A percentile compares a stretch with the other conserved stretches of the same genome.
Evolutionary conservation across 53 echinoderm and acorn worm genomes (phyloP).

Genomic region (Hippasteria phrygiana): DNA sequence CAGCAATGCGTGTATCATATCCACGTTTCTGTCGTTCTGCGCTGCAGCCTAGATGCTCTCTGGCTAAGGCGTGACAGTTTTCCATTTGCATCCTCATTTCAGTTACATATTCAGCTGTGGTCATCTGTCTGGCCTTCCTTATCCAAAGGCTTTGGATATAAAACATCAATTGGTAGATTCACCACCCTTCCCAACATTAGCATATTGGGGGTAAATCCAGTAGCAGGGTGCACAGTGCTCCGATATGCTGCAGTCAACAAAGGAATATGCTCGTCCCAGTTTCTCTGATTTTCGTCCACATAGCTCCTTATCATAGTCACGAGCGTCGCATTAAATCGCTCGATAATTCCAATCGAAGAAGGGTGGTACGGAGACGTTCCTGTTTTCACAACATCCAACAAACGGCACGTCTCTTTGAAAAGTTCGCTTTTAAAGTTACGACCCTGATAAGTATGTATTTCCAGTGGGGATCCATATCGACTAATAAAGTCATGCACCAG

Average conservation of each 20-base stretch:
- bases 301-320: constrained; percentile 54
- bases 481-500: constrained; percentile 67
- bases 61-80: constrained; percentile 28
- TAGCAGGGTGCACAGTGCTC: constrained; percentile 35
- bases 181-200: constrained; percentile 79
- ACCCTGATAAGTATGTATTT: too few species aligned
- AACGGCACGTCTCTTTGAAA: constrained; percentile 64
- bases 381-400: constrained; percentile 66
- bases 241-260: constrained; percentile 71
- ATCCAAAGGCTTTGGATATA: not conserved
- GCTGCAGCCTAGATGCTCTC: constrained; percentile 46
- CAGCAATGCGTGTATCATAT: constrained; percentile 53
- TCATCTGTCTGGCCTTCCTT: not conserved
- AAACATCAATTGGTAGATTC: constrained; percentile 47
- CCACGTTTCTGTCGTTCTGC: constrained; percentile 45
- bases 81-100: constrained; percentile 16
- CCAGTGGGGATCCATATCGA: too few species aligned
- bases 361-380: constrained; percentile 16
- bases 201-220: constrained; percentile 69
- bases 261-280: constrained; percentile 77
- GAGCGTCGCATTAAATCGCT: constrained; percentile 71
- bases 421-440: too few species aligned
- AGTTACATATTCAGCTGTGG: constrained; percentile 39
- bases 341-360: constrained; percentile 73
- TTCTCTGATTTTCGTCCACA: constrained; percentile 58